Conservation (phyloP, 2,797 vertebrate genomes). For the Mormyrus proboscirostris region DNA sequence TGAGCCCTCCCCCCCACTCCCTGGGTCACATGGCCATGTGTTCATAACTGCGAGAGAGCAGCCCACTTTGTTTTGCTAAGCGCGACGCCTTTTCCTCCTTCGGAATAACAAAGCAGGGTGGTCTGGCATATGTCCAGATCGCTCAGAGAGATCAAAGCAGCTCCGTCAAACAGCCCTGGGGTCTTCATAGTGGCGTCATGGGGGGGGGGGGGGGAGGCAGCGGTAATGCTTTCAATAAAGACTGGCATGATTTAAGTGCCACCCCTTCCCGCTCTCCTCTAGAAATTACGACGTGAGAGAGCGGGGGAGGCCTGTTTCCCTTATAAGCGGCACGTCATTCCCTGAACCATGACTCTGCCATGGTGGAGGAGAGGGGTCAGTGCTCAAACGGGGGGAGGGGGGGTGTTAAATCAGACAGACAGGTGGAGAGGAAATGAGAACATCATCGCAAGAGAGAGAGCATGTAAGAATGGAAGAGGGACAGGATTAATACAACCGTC, state of each 20-base stretch:
- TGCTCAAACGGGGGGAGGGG: slow-evolving; percentile 19
- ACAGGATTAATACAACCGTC: not conserved
- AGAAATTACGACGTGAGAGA: slow-evolving; percentile 25
- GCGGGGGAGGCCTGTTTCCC: slow-evolving; percentile 32
- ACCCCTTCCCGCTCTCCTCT: slow-evolving; percentile 13
- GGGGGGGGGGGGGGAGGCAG: no score
- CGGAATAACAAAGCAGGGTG: not conserved
- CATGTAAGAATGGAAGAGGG: not conserved
- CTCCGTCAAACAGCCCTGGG: not conserved
- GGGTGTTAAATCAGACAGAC: slow-evolving; percentile 30
- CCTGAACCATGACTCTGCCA: slow-evolving; percentile 40
- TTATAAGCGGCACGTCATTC: slow-evolving; percentile 40
- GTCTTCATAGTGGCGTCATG: not conserved
- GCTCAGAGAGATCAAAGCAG: not conserved
- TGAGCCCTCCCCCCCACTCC: not conserved
- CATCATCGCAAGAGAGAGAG: not conserved
- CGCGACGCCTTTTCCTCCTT: not conserved
- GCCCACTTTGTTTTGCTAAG: not conserved
- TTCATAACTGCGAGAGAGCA: not conserved
- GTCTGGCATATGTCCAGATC: not conserved
- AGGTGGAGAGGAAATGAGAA: not conserved
- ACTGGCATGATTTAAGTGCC: not conserved
- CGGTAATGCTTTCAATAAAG: not conserved
- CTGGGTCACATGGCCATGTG: not conserved
- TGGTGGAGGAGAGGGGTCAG: slow-evolving; percentile 49